Base-by-base conservation (phyloP, 2,888 invertebrate genomes). In the Trachelus tabidus region DNA sequence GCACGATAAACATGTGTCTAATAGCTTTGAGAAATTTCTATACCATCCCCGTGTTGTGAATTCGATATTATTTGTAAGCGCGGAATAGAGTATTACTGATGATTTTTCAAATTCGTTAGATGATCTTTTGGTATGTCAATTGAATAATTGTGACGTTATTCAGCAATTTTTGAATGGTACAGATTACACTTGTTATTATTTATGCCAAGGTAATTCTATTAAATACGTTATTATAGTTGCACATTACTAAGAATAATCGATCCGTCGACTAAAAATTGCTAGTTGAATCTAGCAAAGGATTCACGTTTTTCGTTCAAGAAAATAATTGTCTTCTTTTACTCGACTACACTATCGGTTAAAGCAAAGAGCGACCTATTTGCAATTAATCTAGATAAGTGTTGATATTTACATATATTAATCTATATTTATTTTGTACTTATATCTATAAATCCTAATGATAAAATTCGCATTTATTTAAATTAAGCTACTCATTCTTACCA, bases 371-470 rank as follows among this genome's bases (percentile, higher is more conserved):
- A 33, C 71, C 12, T 71, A 71, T 33, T 31, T 71, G 71, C 71
- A 71, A 71, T 33, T 30, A 33, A 71, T 12, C 12, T 71, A 71
- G 71, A 71, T 30, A 79, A 80, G 80, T 83, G 78, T 84, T 82
- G 76, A 83, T 83, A 76, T 82, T 79, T 84, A 56, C 79, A 80
- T 80, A 80, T 84, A 82, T 82, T 76, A 81, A 85, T 84, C 82
- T 84, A 84, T 87, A 85, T 86, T 89, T 88, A 85, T 88, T 89
- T 89, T 89, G 85, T 88, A 89, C 85, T 86, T 85, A 81, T 79
- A 85, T 83, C 71, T 56, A 78, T 23, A 76, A 33, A 69, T 69
- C 68, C 73, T 79, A 75, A 56, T 76, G 75, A 73, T 76, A 76
- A 69, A 56, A 40, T 74, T 77, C 77, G 31, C 68, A 74, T 78